Percentiles rank a stretch among this genome's conserved stretches.
Evolutionary conservation across 1,140 invertebrate genomes (phyloP).

Genomic region (Platorchestia sp.): DNA sequence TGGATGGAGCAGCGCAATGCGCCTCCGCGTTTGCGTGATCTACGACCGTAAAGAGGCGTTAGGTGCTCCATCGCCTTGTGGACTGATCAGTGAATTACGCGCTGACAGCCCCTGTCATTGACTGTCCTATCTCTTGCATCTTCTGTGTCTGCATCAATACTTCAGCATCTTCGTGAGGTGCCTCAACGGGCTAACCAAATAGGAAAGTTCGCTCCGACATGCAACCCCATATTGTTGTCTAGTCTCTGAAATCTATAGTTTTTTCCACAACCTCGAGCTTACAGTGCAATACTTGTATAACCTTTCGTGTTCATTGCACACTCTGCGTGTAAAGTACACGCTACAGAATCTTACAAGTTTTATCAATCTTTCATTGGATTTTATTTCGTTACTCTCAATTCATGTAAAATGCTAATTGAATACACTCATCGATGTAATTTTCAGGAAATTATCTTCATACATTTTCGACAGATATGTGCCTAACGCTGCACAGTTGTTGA

Average conservation of each 20-base stretch:
- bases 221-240: neutral
- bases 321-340: neutral
- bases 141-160: neutral
- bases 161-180: neutral
- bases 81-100: neutral
- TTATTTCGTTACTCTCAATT: too few species aligned
- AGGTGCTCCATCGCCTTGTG: slow-evolving; percentile 9
- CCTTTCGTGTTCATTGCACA: neutral
- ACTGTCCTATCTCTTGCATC: neutral
- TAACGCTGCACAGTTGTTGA: too few species aligned
- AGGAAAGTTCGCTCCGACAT: neutral
- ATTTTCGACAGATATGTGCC: too few species aligned
- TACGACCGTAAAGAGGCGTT: slow-evolving; percentile 1
- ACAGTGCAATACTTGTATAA: neutral
- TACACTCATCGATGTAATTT: too few species aligned
- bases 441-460: too few species aligned
- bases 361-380: neutral
- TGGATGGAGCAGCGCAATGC: neutral
- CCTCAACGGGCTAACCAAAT: neutral
- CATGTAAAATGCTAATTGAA: too few species aligned
- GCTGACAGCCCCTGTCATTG: neutral
- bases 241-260: neutral
- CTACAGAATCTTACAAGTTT: neutral
- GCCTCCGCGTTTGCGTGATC: neutral
- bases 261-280: neutral